Evolutionary conservation across 1,140 invertebrate genomes (phyloP).

Genomic region (Danaus melanippus): DNA sequence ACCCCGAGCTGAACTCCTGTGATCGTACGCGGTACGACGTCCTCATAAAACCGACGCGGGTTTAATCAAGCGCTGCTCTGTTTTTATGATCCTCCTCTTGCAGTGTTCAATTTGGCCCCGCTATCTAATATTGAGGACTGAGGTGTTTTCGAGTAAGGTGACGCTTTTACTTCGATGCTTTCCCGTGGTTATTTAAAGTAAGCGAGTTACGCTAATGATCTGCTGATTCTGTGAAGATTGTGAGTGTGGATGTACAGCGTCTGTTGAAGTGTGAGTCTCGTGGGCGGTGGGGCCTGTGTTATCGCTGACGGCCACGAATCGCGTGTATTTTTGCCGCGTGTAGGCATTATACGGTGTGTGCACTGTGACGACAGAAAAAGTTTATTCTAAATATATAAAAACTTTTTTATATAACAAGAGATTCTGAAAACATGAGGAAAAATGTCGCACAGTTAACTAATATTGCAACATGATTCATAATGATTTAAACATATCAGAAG

Average conservation of each 20-base stretch:
- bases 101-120: conserved; percentile 48
- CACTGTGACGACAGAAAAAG: conserved; percentile 3
- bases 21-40: conserved; percentile 26
- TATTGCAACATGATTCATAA: no score
- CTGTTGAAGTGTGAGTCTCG: conserved; percentile 24
- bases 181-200: conserved; percentile 29
- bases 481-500: no score
- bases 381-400: conserved; percentile 1
- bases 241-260: conserved; percentile 6
- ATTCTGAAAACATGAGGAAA: no score
- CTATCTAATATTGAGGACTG: conserved; percentile 51
- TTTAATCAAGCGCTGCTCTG: conserved; percentile 62
- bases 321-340: conserved; percentile 46
- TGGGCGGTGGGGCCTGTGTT: conserved; percentile 30
- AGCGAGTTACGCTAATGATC: conserved; percentile 28
- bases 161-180: conserved; percentile 26
- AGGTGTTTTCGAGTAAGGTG: conserved; percentile 20
- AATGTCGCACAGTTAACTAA: no score
- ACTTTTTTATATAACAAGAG: no score
- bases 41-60: conserved; percentile 47
- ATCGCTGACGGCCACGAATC: conserved; percentile 38
- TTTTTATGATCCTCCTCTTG: conserved; percentile 61
- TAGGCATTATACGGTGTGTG: conserved; percentile 27
- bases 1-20: conserved; percentile 32
- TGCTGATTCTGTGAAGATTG: conserved; percentile 10